These are phyloP conservation scores for Cottus gobio DNA, from an alignment of 2,113 vertebrate species.

Conservation along the genomic window DNA sequence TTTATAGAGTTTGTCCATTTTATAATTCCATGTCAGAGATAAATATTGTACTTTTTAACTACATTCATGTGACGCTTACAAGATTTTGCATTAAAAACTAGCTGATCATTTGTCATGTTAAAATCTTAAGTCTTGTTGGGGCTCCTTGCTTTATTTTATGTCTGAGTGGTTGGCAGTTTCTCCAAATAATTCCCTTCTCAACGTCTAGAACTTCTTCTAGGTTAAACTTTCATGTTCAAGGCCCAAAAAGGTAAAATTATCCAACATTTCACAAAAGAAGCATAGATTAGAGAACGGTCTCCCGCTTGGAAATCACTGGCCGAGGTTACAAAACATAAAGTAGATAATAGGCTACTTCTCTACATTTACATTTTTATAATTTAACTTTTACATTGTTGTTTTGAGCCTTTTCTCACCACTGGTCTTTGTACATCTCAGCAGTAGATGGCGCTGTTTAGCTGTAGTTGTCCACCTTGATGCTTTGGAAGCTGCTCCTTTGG, in stretches of 20 bases:
- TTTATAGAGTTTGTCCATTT: background rate
- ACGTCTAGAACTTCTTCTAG: background rate
- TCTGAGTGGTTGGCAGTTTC: background rate
- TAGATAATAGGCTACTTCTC: background rate
- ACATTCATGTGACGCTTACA: background rate
- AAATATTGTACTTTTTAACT: background rate
- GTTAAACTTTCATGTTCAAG: background rate
- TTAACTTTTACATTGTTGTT: background rate
- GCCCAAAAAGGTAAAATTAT: slow-evolving; percentile 5
- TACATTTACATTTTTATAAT: background rate
- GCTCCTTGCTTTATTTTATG: background rate
- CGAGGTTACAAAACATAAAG: background rate
- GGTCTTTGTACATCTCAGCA: background rate
- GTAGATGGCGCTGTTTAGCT: slow-evolving; percentile 36
- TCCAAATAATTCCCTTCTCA: background rate
- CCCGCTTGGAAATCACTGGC: background rate
- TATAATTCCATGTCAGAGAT: background rate
- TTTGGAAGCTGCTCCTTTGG: background rate
- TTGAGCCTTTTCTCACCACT: background rate
- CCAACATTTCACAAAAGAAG: background rate
- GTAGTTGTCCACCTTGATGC: background rate
- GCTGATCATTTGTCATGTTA: background rate
- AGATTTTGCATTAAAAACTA: background rate
- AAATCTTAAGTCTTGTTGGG: background rate
- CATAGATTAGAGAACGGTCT: background rate